Evolutionary conservation across 2,888 invertebrate species (phyloP), one percentile per base, ranked within the genome.

Genomic region (Orthosia gracilis): DNA sequence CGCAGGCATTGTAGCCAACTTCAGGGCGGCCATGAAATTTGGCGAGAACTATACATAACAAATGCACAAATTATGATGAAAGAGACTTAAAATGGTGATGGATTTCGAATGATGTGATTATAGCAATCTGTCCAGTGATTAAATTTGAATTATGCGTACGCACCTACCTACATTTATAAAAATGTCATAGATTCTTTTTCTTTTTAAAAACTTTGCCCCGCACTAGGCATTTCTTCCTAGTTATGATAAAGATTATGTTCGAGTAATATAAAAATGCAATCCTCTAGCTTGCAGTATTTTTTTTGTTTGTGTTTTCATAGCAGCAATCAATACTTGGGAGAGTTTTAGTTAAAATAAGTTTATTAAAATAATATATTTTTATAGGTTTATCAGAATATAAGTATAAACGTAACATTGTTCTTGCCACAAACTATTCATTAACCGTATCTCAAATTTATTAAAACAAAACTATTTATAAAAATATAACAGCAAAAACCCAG

Each of bases 401-500:
- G 54, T 17, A n/a, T 31, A 26, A 73, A 50, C 13, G 18, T 62
- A 58, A 26, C 50, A 49, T 49, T 52, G 1, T 78, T 74, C 84
- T 81, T 81, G 81, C 81, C 81, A 83, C 80, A 81, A 83, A 57
- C 11, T 67, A 64, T 67, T 47, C 0, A 61, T 45, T 59, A 40
- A 59, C 26, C 3, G 12, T 57, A 26, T 49, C 3, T 58, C 18
- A 54, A n/a, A 55, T 23, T n/a, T 66, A 76, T 47, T n/a, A 13
- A 9, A 9, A 61, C 3, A 47, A 72, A 55, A 18, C 11, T 67
- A 11, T 55, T 57, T 63, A 26, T 23, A 15, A 18, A 55, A 52
- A 65, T 40, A n/a, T 15, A 49, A 31, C 40, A 5, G 17, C 0
- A 68, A 69, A 63, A 54, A 13, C 12, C 47, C 21, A 26, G 11